Base-by-base conservation (phyloP, 2,888 invertebrate genomes). In the Luffia ferchaultella region DNA sequence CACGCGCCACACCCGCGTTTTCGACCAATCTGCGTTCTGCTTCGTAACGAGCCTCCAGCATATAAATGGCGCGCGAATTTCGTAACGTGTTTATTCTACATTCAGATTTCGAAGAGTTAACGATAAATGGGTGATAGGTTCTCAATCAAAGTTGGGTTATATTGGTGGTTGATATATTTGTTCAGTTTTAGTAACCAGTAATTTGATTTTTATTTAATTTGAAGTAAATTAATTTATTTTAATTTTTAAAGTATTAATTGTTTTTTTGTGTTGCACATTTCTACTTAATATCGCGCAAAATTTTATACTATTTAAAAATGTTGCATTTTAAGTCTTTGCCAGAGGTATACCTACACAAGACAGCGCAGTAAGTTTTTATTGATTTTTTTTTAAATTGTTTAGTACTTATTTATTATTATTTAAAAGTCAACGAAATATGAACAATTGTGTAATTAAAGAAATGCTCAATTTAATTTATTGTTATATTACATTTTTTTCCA, bases 111-210 rank as follows among this genome's bases (percentile, higher is more conserved):
- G 59, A 57, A 58, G 57, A 18, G 41, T 56, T 51, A 48, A 50
- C 54, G 72, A 76, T 80, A 80, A 83, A 83, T 83, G 83, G 83
- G 80, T 76, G 69, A 73, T 68, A 80, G 67, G 73, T 66, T 76
- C 60, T 76, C 73, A 58, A 66, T 67, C 64, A 77, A 73, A 54
- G 30, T 30, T 12, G 73, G 68, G 65, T 77, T 72, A 59, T 77
- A 79, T 76, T 67, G 76, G 76, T 72, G 85, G 86, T 64, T 87
- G 65, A 78, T 86, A 76, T 74, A 82, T 65, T 60, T 85, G 60
- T 77, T 80, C 66, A 75, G 86, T 65, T 79, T 87, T 73, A 79
- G 86, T 79, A 76, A 85, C 85, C 70, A 73, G 67, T 75, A 73
- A 63, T 48, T 49, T 41, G 50, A 49, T 47, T 46, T 50, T 46